These are phyloP conservation scores for Phocoena sinus DNA, from an alignment of 2,113 vertebrate species.

Conservation along the genomic window DNA sequence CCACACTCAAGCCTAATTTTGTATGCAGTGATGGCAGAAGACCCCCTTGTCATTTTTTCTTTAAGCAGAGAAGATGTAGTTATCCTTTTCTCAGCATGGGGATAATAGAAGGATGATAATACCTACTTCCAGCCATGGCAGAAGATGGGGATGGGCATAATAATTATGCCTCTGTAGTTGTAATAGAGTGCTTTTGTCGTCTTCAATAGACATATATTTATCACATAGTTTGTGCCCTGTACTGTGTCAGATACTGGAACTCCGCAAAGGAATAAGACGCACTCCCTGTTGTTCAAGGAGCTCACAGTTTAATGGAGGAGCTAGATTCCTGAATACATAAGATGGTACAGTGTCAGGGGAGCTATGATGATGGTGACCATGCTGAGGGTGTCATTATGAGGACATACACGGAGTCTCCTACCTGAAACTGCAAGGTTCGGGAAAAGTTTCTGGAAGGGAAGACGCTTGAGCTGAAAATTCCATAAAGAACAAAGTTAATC, in stretches of 20 bases:
- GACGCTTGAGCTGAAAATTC: not conserved
- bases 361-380: accelerated
- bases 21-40: not conserved
- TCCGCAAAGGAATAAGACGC: not conserved
- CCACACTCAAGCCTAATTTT: not conserved
- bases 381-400: not conserved
- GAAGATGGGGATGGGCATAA: not conserved
- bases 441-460: not conserved
- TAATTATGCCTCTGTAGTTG: too few relatives aligned
- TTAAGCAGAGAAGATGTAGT: not conserved
- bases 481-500: not conserved
- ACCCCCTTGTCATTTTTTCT: not conserved
- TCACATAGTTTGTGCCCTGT: not conserved
- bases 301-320: not conserved
- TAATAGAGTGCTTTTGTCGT: not conserved
- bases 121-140: not conserved
- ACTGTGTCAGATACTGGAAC: not conserved
- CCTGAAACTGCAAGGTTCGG: not conserved
- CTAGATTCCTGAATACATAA: not conserved
- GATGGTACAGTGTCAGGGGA: too few relatives aligned
- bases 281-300: not conserved
- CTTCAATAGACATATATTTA: not conserved
- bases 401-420: accelerated
- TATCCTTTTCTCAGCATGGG: not conserved
- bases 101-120: not conserved